Evolutionary conservation across 2,113 vertebrate genomes (phyloP), one percentile per base, ranked within the genome.

Genomic region (Percina caprodes): DNA sequence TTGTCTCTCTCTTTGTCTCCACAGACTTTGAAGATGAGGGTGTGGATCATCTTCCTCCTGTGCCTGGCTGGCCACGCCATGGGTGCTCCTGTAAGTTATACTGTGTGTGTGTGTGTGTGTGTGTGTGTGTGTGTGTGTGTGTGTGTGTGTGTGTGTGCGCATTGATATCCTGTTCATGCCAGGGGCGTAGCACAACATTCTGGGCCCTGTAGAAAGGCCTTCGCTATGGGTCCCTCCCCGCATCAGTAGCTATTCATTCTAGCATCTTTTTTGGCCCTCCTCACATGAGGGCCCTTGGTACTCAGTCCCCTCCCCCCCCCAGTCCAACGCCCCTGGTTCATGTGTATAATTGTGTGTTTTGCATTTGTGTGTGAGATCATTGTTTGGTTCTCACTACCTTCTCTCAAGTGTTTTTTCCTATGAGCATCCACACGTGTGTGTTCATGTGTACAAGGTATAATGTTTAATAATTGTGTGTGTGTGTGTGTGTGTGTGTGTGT

Each of bases 31-130:
- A 98, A 93, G 93, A 99, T 99, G 98, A 97, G 92, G 94, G 90
- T 97, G 92, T 99, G 97, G 98, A 93, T 99, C 14, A 91, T 99
- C 89, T 97, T 99, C 92, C 88, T 98, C 80, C 89, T 99, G 74
- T 99, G 97, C 96, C 96, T 99, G 93, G 97, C 96, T 70, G 97
- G 97, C 87, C 97, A 95, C 90, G 96, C 96, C 89, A 85, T 97
- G 93, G 96, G 98, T 87, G 96, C 95, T 30, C 97, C 97, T 65
- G 98, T 99, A 86, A 98, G 98, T 97, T 60, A 0, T 0, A 23
- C 10, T 21, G 6, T 35, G 45, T 55, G 52, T 67, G 23, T 79
- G 30, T 63, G 12, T n/a, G 58, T 77, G 55, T 60, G 26, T 42
- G 39, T 55, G 59, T 71, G 59, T 59, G 30, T 56, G 35, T 55